A percentile compares a stretch with the other conserved stretches of the same genome.
Evolutionary conservation across 1,140 invertebrate genomes (phyloP).

Genomic region (Thrips palmi): DNA sequence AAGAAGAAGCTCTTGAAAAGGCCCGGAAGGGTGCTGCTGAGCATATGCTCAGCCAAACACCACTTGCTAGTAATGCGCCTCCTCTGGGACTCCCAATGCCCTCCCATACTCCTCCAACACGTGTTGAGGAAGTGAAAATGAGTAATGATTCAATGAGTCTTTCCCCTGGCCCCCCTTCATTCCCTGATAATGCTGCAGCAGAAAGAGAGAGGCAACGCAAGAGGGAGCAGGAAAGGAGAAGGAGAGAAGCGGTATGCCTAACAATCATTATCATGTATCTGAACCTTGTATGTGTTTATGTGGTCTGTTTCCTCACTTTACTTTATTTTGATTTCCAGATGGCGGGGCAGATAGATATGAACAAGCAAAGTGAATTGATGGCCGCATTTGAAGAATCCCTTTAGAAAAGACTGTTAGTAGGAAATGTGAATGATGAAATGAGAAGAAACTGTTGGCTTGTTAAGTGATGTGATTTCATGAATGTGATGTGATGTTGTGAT

Average conservation of each 20-base stretch:
- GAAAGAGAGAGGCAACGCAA: slow-evolving; percentile 54
- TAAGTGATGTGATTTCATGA: no score
- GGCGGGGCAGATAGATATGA: slow-evolving; percentile 94
- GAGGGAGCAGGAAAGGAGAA: slow-evolving; percentile 73
- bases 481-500: no score
- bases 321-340: slow-evolving; percentile 45
- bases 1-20: slow-evolving; percentile 59
- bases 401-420: no score
- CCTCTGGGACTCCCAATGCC: slow-evolving; percentile 16
- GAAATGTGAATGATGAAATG: no score
- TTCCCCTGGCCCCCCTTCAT: slow-evolving; percentile 32
- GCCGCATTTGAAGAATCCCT: slow-evolving; percentile 90
- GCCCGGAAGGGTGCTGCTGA: slow-evolving; percentile 36
- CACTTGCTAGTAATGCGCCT: no score
- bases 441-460: no score
- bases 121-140: slow-evolving; percentile 33
- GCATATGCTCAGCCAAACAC: no score
- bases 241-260: slow-evolving; percentile 74
- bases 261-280: no score
- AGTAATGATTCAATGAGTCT: slow-evolving; percentile 27
- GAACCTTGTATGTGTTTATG: background rate
- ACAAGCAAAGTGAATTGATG: slow-evolving; percentile 94
- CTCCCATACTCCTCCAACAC: slow-evolving; percentile 22
- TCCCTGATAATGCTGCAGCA: slow-evolving; percentile 43
- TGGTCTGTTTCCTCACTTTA: background rate